Evolutionary conservation across 2,888 invertebrate species (phyloP), one percentile per base, ranked within the genome.

Genomic region (Pyralis farinalis): DNA sequence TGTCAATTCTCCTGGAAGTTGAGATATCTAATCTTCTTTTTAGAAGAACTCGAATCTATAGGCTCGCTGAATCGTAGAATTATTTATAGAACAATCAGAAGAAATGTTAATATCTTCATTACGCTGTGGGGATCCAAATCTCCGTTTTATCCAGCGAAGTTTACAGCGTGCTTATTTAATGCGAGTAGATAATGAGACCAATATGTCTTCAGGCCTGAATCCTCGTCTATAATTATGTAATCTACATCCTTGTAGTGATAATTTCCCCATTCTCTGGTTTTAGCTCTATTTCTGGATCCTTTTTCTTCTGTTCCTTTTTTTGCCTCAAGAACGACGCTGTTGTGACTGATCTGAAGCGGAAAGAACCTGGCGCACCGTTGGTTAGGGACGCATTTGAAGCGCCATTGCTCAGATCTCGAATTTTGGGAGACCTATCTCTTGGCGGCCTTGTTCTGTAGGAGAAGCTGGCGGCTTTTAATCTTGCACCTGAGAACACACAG

Each of bases 401-500:
- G 21, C 67, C 70, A 32, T 55, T 63, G 5, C 68, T 61, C 22
- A 63, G 62, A 32, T 77, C 70, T 29, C 51, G 55, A 29, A 74
- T 58, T 47, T 75, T 74, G 1, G 85, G 81, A 0, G 84, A 79
- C 1, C 70, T 64, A 20, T 80, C 82, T 3, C 75, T 12, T 0
- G 32, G 52, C 0, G 81, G 82, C 5, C 80, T 55, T 1, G 74
- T 66, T 4, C 76, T 65, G 53, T 75, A 77, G 1, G 84, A 82
- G 57, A 84, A 84, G 51, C 82, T 82, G 12, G 82, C 79, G 1
- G 84, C 82, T 52, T 84, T 76, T 10, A 82, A 54, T 16, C 82
- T 52, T 0, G 83, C 80, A 4, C 77, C 68, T 55, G 55, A n/a
- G 25, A 21, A 1, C 7, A 16, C 4, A 21, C 7, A n/a, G 27